Base-by-base conservation (phyloP, 2,888 invertebrate genomes). In the Phrixothrix hirtus region DNA sequence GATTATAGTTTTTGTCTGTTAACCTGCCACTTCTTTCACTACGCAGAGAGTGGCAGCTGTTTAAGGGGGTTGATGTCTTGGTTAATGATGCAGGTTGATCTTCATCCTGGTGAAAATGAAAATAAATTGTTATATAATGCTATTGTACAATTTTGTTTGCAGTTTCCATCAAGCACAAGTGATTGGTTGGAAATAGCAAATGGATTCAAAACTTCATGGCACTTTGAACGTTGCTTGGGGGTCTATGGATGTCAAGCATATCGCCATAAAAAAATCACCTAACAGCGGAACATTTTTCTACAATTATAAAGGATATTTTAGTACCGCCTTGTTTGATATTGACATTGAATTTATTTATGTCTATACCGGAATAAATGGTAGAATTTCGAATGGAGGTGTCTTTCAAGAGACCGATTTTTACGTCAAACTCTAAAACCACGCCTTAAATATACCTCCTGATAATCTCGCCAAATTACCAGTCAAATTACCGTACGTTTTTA, bases 311-410 rank as follows among this genome's bases (percentile, higher is more conserved):
- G n/a, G n/a, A n/a, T n/a, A n/a, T n/a, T n/a, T n/a, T n/a, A n/a
- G n/a, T n/a, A n/a, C n/a, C n/a, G n/a, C n/a, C n/a, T n/a, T n/a
- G n/a, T n/a, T n/a, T n/a, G n/a, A n/a, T n/a, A n/a, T n/a, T n/a
- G n/a, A n/a, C n/a, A n/a, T n/a, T n/a, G n/a, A n/a, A n/a, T n/a
- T n/a, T n/a, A n/a, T n/a, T n/a, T n/a, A n/a, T n/a, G n/a, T n/a
- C n/a, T n/a, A n/a, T n/a, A n/a, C n/a, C n/a, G n/a, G n/a, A n/a
- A n/a, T n/a, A n/a, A n/a, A n/a, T n/a, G n/a, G n/a, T n/a, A n/a
- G n/a, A n/a, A n/a, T n/a, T 51, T 61, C 49, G 15, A 61, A 62
- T 37, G 59, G 61, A 43, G 51, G 63, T 35, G 57, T 64, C n/a
- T 62, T 59, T 25, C 39, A 55, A 56, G 35, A 60, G 37, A 62